Conservation (phyloP, 2,113 vertebrate genomes). For the Boleophthalmus pectinirostris region DNA sequence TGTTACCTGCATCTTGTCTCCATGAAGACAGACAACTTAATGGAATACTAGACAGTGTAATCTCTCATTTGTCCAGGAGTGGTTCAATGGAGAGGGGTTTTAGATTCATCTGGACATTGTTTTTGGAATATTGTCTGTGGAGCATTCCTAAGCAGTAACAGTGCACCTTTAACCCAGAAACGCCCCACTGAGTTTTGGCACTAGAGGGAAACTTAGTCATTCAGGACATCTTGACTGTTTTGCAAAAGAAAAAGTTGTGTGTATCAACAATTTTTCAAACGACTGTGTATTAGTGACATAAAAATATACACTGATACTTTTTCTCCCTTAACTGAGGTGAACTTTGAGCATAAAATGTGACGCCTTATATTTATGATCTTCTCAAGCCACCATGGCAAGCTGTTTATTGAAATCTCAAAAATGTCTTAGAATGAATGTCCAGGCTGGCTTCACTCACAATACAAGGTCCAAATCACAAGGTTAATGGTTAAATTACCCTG, state of each 20-base stretch:
- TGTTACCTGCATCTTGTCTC: too few relatives aligned
- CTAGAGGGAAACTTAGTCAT: background rate
- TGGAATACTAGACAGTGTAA: too few relatives aligned
- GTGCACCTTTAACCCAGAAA: too few relatives aligned
- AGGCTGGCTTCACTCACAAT: background rate
- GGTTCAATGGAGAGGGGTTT: too few relatives aligned
- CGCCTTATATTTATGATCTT: background rate
- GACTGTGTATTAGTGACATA: background rate
- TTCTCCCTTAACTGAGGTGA: background rate
- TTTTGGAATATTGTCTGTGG: too few relatives aligned
- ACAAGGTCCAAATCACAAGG: slow-evolving; percentile 4
- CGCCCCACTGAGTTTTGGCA: background rate
- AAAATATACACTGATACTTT: background rate
- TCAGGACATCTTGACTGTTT: background rate
- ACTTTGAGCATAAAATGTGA: background rate
- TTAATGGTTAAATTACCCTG: slow-evolving; percentile 12
- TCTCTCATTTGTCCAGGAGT: too few relatives aligned
- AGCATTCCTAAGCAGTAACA: too few relatives aligned
- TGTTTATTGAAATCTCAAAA: background rate
- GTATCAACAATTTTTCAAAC: background rate
- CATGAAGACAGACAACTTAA: too few relatives aligned
- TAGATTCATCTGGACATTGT: too few relatives aligned
- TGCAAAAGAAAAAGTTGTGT: background rate
- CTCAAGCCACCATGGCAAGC: background rate
- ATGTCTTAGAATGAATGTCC: background rate